Conservation (phyloP, 1,140 invertebrate species). For the Zophobas atratus region DNA sequence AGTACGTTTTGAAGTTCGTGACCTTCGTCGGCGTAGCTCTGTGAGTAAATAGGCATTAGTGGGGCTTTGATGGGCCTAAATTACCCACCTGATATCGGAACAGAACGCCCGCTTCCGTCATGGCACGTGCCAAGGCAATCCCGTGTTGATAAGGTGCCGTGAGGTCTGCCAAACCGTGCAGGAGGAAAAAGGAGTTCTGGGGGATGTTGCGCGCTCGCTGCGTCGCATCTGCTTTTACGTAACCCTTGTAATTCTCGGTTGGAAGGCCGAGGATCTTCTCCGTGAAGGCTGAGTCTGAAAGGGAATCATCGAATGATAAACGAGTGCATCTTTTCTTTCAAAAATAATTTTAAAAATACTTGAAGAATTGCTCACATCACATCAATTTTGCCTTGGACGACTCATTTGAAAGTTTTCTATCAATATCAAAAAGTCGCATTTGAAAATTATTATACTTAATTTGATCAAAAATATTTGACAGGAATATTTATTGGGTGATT, state of each 20-base stretch:
- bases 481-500: too few relatives aligned
- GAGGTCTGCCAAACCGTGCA: constrained; percentile 92
- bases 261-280: constrained; percentile 92
- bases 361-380: too few relatives aligned
- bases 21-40: constrained; percentile 89
- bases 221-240: constrained; percentile 92
- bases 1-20: constrained; percentile 83
- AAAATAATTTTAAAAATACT: too few relatives aligned
- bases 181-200: constrained; percentile 87
- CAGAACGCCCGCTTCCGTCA: constrained; percentile 88
- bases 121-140: constrained; percentile 87
- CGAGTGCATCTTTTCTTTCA: too few relatives aligned
- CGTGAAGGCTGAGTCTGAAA: constrained; percentile 93
- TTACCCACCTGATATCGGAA: constrained; percentile 89
- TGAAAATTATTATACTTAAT: too few relatives aligned
- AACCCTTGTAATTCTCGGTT: constrained; percentile 91
- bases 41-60: constrained; percentile 58
- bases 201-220: constrained; percentile 88
- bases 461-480: too few relatives aligned
- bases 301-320: too few relatives aligned
- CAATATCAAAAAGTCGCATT: too few relatives aligned
- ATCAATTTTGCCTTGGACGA: too few relatives aligned
- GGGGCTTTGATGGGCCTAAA: not conserved
- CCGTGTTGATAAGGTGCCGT: constrained; percentile 94
- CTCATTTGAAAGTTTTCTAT: too few relatives aligned